phyloP scores from a whole-genome alignment of 2,797 vertebrate species.

The Nothura maculosa region DNA sequence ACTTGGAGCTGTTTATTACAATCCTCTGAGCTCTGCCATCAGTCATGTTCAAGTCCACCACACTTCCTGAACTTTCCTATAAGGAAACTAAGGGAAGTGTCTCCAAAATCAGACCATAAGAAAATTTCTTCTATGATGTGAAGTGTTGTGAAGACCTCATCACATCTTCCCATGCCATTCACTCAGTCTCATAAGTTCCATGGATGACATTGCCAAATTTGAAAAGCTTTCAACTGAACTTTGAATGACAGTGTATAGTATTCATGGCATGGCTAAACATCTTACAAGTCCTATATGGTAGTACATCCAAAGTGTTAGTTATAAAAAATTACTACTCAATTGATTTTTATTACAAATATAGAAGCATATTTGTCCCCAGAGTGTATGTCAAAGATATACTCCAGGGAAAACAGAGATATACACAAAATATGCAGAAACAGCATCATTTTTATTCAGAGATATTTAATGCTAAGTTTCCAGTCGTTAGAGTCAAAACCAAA shows the following conservation, averaged over 20 bases:
- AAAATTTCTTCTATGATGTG: background rate
- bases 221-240: background rate
- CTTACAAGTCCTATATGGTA: background rate
- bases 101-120: background rate
- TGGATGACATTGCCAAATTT: background rate
- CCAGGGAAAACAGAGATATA: background rate
- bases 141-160: background rate
- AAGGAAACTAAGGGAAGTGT: too few species aligned
- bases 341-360: background rate
- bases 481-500: background rate
- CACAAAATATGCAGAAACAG: background rate
- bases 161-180: background rate
- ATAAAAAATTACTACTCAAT: background rate
- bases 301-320: background rate
- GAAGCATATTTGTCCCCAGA: background rate
- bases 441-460: background rate
- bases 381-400: fast-evolving
- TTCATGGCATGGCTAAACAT: background rate
- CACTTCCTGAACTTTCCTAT: too few species aligned
- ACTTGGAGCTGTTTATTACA: too few species aligned
- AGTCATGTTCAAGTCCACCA: too few species aligned
- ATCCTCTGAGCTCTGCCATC: too few species aligned
- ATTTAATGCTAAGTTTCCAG: background rate
- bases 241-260: background rate
- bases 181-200: background rate